Base-by-base conservation (phyloP, 2,888 invertebrate genomes). In the Ashinkailepas kermadecensis region DNA sequence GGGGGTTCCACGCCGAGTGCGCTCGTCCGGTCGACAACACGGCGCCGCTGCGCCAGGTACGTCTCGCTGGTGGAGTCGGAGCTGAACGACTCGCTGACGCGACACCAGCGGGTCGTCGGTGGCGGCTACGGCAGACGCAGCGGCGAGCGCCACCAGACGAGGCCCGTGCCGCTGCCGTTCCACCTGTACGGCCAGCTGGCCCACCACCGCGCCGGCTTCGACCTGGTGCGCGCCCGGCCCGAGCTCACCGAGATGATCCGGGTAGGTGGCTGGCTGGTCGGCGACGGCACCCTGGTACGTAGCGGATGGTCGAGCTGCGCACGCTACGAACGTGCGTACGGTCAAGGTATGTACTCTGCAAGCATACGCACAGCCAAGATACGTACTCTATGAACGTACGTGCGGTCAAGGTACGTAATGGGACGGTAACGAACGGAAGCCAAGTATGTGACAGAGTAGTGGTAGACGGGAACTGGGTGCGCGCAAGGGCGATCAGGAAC, bases 21-120 rank as follows among this genome's bases (percentile, higher is more conserved):
- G 39, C 39, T 39, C 39, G 39, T 39, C 39, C 39, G 39, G 39
- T 39, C 39, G 1, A 3, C 39, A 39, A 39, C 39, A 4, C 39
- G 59, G 59, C 59, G 59, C 59, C 59, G 59, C 12, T 59, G 86
- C 87, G 12, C 54, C 81, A 89, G 94, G 85, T 99, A 99, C 88
- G 95, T 96, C 7, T 91, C 93, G 18, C 88, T 97, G 58, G 92
- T 98, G 62, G 99, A 99, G 87, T 93, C 94, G 81, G 92, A 93
- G 84, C 92, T 96, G 85, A 94, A 96, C 86, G 94, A 95, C 86
- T 93, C 94, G 64, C 88, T 98, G 85, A 95, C 96, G 2, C 90
- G 94, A 82, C 93, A 95, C 86, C 93, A 94, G 86, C 91, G 93
- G 85, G 92, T 92, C 80, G 93, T 93, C 86, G 57, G 78, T 56